Percentiles rank a stretch among this genome's conserved stretches.
Conservation (phyloP, 2,888 invertebrate species). For the Hyalella azteca region DNA sequence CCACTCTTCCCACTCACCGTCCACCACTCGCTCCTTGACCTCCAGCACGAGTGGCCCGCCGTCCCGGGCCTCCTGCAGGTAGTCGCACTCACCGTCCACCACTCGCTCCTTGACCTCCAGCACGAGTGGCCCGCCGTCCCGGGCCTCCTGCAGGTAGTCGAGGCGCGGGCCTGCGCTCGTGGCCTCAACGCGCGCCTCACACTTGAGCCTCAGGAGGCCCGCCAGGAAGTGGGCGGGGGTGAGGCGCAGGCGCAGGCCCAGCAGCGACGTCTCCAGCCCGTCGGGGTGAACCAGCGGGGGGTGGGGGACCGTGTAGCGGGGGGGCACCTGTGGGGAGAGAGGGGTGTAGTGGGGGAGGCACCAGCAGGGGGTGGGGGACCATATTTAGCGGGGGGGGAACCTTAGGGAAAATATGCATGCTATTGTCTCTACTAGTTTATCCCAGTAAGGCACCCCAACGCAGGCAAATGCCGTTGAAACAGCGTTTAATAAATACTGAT, state of each 20-base stretch:
- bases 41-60: not conserved
- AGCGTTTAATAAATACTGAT: too few relatives aligned
- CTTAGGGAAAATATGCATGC: too few relatives aligned
- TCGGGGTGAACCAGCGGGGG: conserved; percentile 45
- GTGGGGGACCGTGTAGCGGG: conserved; percentile 45
- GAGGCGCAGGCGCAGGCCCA: conserved; percentile 43
- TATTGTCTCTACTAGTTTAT: too few relatives aligned
- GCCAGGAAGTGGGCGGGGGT: conserved; percentile 45
- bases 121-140: not conserved
- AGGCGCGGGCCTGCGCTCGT: not conserved
- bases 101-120: conserved; percentile 16
- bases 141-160: not conserved
- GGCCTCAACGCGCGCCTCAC: conserved; percentile 18
- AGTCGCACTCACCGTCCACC: not conserved
- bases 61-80: not conserved
- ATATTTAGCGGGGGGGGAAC: too few relatives aligned
- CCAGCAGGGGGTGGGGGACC: too few relatives aligned
- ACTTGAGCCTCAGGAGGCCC: conserved; percentile 37
- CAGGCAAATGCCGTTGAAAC: too few relatives aligned
- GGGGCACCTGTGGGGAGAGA: conserved; percentile 44
- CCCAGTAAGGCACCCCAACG: too few relatives aligned
- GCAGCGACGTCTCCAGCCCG: conserved; percentile 51
- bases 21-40: conserved; percentile 7
- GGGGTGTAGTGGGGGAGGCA: not conserved
- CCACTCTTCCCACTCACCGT: not conserved